phyloP scores from a whole-genome alignment of 1,140 invertebrate genomes.

The Ips nitidus region DNA sequence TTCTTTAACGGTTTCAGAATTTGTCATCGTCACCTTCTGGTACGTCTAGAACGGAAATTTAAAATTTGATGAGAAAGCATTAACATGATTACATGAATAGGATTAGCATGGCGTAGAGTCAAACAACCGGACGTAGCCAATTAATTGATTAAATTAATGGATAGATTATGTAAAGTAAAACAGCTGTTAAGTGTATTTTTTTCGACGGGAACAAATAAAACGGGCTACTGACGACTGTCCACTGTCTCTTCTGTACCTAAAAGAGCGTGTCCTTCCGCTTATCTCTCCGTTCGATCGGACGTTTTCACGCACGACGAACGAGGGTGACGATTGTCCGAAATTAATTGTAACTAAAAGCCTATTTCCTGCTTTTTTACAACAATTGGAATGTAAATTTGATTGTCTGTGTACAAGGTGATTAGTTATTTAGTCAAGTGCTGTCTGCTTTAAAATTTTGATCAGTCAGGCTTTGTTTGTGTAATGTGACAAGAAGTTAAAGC shows the following conservation, averaged over 20 bases:
- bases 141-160: slow-evolving; percentile 9
- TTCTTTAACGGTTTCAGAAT: too few relatives aligned
- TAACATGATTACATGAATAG: not conserved
- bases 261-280: slow-evolving; percentile 29
- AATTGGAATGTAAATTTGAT: slow-evolving; percentile 15
- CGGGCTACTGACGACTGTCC: slow-evolving; percentile 16
- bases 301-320: slow-evolving; percentile 29
- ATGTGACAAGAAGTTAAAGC: too few relatives aligned
- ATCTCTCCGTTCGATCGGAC: slow-evolving; percentile 26
- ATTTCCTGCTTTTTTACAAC: slow-evolving; percentile 17
- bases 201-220: slow-evolving; percentile 18
- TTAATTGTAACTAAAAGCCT: slow-evolving; percentile 26
- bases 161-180: slow-evolving; percentile 23
- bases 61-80: too few relatives aligned
- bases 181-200: slow-evolving; percentile 18
- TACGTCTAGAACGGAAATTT: too few relatives aligned
- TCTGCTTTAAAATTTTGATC: too few relatives aligned
- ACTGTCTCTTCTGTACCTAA: slow-evolving; percentile 23
- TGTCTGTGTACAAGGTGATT: not conserved
- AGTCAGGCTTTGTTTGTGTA: too few relatives aligned
- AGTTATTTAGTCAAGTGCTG: too few relatives aligned
- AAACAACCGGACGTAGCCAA: slow-evolving; percentile 12
- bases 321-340: slow-evolving; percentile 28
- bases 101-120: not conserved
- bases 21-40: too few relatives aligned